Evolutionary conservation across 2,113 vertebrate species (phyloP).

Genomic region (Peucedramus taeniatus): DNA sequence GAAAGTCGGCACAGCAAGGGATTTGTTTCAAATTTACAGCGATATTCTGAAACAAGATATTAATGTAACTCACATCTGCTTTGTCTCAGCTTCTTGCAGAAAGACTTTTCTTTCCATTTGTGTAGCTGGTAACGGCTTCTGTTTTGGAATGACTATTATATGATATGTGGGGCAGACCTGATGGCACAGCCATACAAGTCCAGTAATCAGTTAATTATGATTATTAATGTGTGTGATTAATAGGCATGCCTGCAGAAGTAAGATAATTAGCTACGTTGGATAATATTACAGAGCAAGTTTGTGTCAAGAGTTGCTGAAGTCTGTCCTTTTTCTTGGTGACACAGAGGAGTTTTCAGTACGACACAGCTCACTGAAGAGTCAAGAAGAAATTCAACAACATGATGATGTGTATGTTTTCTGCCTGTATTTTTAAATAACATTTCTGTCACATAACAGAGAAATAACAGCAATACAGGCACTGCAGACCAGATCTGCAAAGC

Average conservation of each 20-base stretch:
- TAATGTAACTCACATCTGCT: background rate
- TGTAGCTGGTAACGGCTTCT: background rate
- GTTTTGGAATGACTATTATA: fast-evolving
- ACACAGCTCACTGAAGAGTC: background rate
- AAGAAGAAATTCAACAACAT: background rate
- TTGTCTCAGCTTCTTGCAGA: background rate
- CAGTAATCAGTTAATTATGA: background rate
- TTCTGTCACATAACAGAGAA: background rate
- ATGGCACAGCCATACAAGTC: background rate
- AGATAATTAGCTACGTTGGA: background rate
- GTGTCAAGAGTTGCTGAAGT: background rate
- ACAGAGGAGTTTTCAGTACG: background rate
- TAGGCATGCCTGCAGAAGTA: background rate
- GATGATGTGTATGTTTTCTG: background rate
- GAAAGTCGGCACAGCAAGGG: background rate
- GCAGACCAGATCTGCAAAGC: background rate
- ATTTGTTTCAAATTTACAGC: background rate
- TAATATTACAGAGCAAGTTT: background rate
- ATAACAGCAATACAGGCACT: background rate
- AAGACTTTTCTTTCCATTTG: background rate
- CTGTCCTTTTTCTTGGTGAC: background rate
- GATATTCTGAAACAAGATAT: background rate
- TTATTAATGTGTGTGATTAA: background rate
- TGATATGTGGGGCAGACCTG: background rate
- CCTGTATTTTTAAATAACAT: background rate